Base-by-base conservation (phyloP, 2,888 invertebrate species). In the Drosophila kanekoi region DNA sequence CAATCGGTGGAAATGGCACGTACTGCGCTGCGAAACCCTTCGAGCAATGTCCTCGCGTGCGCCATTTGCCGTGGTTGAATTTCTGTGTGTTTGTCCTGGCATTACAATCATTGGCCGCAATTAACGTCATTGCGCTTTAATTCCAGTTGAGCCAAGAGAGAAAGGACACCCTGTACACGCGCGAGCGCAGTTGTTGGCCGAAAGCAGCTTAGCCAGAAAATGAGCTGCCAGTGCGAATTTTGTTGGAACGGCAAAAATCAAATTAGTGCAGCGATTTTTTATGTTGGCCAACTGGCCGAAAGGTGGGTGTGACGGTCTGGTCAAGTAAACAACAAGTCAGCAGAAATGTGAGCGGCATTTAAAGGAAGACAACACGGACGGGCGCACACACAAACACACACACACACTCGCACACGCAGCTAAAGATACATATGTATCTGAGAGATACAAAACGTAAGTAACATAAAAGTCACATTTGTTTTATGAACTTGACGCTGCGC, bases 241-340 rank as follows among this genome's bases (percentile, higher is more conserved):
- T 3, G 16, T n/a, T 49, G 38, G 35, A 54, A 60, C 20, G 54
- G 35, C 32, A 45, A 68, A 81, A 87, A 81, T 87, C 85, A 87
- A 87, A 83, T 83, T 87, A 87, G 85, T 73, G 64, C 64, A 68
- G 71, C 72, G 73, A 87, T 87, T 87, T 83, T 84, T 81, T 80
- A 83, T 81, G 51, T 37, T 28, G 0, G 28, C 54, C 78, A 66
- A 54, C 33, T 3, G 47, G 32, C 23, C 35, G 16, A 49, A 43
- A 33, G 58, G 35, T 57, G 23, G 23, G 23, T 5, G 23, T 4
- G 3, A 23, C 18, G 23, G 23, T 23, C 23, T 23, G 23, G 77
- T 33, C 68, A 72, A 57, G 61, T 49, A 54, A 87, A 83, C 71
- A 82, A 79, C 72, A 84, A 73, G 63, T 84, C 82, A 83, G 82